These are phyloP conservation scores for Aphelinus atriplicis DNA, from an alignment of 1,140 invertebrate species.

Conservation along the genomic window DNA sequence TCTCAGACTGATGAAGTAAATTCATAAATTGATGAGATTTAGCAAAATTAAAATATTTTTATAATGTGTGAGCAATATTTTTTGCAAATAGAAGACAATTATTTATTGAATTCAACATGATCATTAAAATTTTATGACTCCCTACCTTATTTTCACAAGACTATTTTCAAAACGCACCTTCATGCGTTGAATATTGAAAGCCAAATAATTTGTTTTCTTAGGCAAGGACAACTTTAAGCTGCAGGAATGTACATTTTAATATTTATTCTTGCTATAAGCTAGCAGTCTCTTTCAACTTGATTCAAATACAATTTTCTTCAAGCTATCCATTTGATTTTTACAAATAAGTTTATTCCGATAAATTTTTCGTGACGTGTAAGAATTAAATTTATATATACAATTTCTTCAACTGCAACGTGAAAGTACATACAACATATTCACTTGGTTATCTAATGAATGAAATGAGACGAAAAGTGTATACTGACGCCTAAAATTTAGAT, in stretches of 20 bases:
- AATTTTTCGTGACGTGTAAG: conserved; percentile 10
- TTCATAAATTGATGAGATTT: not conserved
- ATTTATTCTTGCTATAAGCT: conserved; percentile 43
- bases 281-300: conserved; percentile 42
- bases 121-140: conserved; percentile 10
- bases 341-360: conserved; percentile 32
- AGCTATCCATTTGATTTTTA: conserved; percentile 39
- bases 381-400: conserved; percentile 40
- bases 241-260: conserved; percentile 42
- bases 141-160: conserved; percentile 27
- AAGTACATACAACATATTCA: conserved; percentile 42
- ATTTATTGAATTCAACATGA: conserved; percentile 27
- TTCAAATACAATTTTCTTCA: conserved; percentile 43
- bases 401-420: conserved; percentile 37
- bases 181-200: conserved; percentile 9
- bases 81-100: conserved; percentile 30
- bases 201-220: conserved; percentile 34
- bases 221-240: conserved; percentile 41
- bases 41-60: conserved; percentile 2
- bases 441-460: conserved; percentile 37
- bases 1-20: conserved; percentile 1
- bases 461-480: conserved; percentile 42
- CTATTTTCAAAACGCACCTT: conserved; percentile 13
- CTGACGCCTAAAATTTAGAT: too few species aligned
- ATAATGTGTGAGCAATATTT: conserved; percentile 22